Conservation (phyloP, 2,113 vertebrate species). For the Atherinomorus stipes region DNA sequence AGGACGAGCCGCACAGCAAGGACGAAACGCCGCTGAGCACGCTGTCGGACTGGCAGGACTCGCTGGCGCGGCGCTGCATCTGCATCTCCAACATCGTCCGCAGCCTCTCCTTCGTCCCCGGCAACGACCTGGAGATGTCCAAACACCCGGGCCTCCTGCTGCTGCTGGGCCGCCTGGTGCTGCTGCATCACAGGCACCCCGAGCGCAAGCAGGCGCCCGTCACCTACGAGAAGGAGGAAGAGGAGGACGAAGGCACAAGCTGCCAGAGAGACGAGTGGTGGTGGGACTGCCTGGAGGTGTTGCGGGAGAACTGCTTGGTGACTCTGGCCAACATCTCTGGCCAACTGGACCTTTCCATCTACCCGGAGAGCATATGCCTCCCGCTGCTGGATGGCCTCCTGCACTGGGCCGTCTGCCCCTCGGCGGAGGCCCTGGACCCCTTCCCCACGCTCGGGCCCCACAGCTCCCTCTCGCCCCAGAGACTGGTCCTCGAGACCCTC, state of each 20-base stretch:
- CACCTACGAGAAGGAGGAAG: conserved; percentile 97
- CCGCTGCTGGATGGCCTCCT: conserved; percentile 97
- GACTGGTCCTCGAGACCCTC: conserved; percentile 98
- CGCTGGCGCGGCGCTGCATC: conserved; percentile 93
- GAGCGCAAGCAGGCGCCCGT: conserved; percentile 96
- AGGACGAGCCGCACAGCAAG: conserved; percentile 97
- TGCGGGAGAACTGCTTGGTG: conserved; percentile 97
- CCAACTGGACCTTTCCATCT: conserved; percentile 96
- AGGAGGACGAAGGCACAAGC: conserved; percentile 94
- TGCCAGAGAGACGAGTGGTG: conserved; percentile 97
- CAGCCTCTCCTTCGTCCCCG: conserved; percentile 96
- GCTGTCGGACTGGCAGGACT: conserved; percentile 96
- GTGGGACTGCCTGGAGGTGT: conserved; percentile 98
- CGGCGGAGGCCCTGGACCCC: conserved; percentile 97
- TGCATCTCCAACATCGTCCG: conserved; percentile 97
- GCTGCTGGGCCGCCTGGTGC: conserved; percentile 93
- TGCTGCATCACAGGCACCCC: conserved; percentile 96
- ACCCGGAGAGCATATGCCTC: conserved; percentile 98
- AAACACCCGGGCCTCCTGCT: conserved; percentile 97
- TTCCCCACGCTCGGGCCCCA: conserved; percentile 95
- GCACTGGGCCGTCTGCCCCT: conserved; percentile 98
- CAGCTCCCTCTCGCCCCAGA: conserved; percentile 95
- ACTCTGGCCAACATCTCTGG: conserved; percentile 98
- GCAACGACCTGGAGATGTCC: conserved; percentile 97
- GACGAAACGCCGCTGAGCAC: conserved; percentile 96